Conservation (phyloP, 1,140 invertebrate species). For the Psilanteris sp. region DNA sequence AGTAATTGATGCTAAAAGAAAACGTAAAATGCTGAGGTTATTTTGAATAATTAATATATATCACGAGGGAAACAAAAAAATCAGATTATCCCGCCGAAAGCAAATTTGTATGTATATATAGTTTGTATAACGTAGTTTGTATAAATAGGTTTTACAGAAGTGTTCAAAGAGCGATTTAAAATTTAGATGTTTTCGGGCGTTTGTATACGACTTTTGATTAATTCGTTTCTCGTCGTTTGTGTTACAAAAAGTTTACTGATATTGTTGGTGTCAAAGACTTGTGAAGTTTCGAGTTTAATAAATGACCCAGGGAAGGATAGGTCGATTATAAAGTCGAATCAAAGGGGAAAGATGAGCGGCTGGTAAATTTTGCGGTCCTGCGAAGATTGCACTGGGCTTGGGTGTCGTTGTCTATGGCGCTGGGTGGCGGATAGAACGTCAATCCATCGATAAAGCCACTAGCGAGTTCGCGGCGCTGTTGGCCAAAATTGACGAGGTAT, state of each 20-base stretch:
- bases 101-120: no score
- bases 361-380: slow-evolving; percentile 31
- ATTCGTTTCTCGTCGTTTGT: slow-evolving; percentile 26
- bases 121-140: no score
- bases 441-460: no score
- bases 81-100: no score
- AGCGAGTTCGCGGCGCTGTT: slow-evolving; percentile 3
- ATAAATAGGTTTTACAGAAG: slow-evolving; percentile 10
- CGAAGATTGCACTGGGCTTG: no score
- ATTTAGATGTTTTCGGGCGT: slow-evolving; percentile 16
- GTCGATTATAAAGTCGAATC: slow-evolving; percentile 69
- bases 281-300: slow-evolving; percentile 46
- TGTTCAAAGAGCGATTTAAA: slow-evolving; percentile 28
- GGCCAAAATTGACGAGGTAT: slow-evolving; percentile 34
- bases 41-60: no score
- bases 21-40: no score
- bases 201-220: slow-evolving; percentile 18
- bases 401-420: no score
- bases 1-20: no score
- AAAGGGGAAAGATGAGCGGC: slow-evolving; percentile 28
- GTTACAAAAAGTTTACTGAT: slow-evolving; percentile 30
- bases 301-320: slow-evolving; percentile 64
- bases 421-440: no score
- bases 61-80: no score
- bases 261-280: slow-evolving; percentile 40